phyloP scores from a whole-genome alignment of 2,797 vertebrate species.

The Meda fulgida region DNA sequence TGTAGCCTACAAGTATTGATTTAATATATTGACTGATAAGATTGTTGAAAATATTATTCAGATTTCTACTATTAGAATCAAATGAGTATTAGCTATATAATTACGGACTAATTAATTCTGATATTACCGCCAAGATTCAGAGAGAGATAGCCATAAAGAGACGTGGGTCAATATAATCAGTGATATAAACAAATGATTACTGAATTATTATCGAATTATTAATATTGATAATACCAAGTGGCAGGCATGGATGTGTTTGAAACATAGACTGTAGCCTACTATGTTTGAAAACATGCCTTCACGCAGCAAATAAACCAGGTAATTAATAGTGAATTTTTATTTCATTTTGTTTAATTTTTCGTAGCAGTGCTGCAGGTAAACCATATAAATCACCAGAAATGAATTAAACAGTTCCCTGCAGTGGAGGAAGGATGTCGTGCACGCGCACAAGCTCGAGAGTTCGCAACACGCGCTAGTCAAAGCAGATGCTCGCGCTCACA shows the following conservation, averaged over 20 bases:
- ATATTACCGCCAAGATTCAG: no score
- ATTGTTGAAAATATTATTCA: not conserved
- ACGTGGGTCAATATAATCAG: not conserved
- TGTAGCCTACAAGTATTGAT: not conserved
- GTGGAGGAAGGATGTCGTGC: constrained; percentile 41
- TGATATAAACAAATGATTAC: not conserved
- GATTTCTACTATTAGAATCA: not conserved
- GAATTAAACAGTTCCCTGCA: not conserved
- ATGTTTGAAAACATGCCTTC: not conserved
- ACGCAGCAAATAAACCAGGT: not conserved
- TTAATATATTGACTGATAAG: not conserved
- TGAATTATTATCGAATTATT: not conserved
- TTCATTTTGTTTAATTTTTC: no score
- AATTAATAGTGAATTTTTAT: rapidly evolving
- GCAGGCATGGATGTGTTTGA: not conserved
- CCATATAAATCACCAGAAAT: not conserved
- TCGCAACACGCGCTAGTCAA: not conserved
- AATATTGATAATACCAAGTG: not conserved
- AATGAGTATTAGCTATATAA: not conserved
- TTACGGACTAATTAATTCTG: not conserved
- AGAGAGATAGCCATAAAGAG: not conserved
- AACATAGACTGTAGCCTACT: not conserved
- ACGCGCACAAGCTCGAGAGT: not conserved
- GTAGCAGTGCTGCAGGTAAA: not conserved
- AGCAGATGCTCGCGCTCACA: not conserved